Evolutionary conservation across 2,797 vertebrate genomes (phyloP), one percentile per base, ranked within the genome.

Genomic region (Taeniopygia guttata): DNA sequence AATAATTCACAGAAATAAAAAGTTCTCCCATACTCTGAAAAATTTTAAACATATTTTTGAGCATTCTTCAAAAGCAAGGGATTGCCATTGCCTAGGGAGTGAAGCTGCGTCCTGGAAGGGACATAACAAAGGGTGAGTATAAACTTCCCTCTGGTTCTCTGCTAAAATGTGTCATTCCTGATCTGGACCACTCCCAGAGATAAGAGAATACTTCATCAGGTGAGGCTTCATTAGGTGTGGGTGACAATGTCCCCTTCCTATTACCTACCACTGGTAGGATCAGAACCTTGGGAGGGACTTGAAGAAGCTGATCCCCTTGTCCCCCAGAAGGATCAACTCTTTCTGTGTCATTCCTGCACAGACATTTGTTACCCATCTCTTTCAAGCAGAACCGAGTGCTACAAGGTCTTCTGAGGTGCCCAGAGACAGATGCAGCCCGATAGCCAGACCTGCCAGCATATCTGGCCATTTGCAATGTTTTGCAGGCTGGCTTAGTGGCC

Each of bases 401-500:
- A 81, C 81, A 86, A 80, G 91, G 94, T 92, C 92, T 95, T 96
- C 86, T 80, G 70, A 94, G 90, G 87, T 91, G 87, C 82, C 78
- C 90, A 95, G 95, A 94, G 84, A 90, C 94, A 93, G 92, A 94
- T 95, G 91, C 79, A 94, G 96, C 58, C 83, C 20, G 52, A 91
- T 59, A 89, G 77, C 67, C 80, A 84, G 84, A 90, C 91, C 89
- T 93, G 88, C 93, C 95, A 91, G 88, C 70, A 46, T 59, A 93
- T 94, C 85, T 93, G 96, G 76, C 90, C 94, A 96, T 97, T 97
- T 95, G 95, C 94, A 52, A 54, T 88, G 92, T 94, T 78, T 94
- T 94, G 84, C 89, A 90, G 78, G 29, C 87, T 85, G 88, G 96
- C 94, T 91, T 89, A 79, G 93, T 95, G 96, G 96, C 96, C 97